Conservation (phyloP, 2,888 invertebrate genomes). For the Lumbricus terrestris region DNA sequence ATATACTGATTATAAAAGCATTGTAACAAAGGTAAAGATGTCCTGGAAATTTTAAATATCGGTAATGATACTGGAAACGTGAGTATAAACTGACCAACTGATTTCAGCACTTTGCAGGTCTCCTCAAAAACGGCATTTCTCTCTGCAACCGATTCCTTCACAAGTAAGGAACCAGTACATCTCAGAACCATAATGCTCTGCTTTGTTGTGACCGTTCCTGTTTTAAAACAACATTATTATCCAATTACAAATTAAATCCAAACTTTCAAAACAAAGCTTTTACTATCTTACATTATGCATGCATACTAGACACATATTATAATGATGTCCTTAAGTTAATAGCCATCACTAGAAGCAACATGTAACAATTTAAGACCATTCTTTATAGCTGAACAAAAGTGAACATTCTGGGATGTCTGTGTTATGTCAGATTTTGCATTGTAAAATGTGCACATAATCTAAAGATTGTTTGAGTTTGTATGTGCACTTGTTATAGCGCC, state of each 20-base stretch:
- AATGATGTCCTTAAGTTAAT: too few species aligned
- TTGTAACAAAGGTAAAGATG: background rate
- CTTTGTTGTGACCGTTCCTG: conserved; percentile 11
- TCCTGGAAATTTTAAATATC: background rate
- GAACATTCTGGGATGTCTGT: too few species aligned
- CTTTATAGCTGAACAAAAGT: background rate
- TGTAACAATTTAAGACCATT: background rate
- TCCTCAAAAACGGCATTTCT: conserved; percentile 30
- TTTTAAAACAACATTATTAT: background rate
- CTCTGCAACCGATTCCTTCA: conserved; percentile 28
- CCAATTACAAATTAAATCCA: background rate
- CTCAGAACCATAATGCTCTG: conserved; percentile 39
- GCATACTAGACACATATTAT: background rate
- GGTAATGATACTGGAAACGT: background rate
- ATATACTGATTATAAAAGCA: too few species aligned
- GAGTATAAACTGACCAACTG: conserved; percentile 17
- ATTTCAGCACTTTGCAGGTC: conserved; percentile 30
- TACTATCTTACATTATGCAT: background rate
- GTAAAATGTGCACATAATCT: too few species aligned
- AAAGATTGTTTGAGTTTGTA: too few species aligned
- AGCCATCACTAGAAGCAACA: background rate
- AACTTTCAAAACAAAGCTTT: too few species aligned
- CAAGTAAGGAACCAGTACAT: conserved; percentile 38
- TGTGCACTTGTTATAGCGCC: too few species aligned
- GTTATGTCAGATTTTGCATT: too few species aligned